These are phyloP conservation scores for Actinia tenebrosa DNA, from an alignment of 64 coral and sea anemone species.

Conservation along the genomic window DNA sequence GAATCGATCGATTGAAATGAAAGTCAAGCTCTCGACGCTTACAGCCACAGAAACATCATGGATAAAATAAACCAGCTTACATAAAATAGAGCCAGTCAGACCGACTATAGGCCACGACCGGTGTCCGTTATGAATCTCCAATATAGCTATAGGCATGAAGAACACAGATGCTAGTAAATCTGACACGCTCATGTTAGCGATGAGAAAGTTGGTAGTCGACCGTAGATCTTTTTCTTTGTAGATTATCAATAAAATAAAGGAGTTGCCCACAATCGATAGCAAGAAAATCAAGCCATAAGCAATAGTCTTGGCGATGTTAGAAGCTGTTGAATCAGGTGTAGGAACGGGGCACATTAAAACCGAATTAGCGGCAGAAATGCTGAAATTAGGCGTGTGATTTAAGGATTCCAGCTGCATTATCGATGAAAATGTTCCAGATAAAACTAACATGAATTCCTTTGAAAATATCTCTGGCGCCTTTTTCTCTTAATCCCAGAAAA, in stretches of 20 bases:
- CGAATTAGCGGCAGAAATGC: background rate
- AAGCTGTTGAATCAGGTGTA: background rate
- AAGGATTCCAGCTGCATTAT: background rate
- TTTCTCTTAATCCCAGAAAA: background rate
- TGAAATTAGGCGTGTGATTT: background rate
- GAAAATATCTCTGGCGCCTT: background rate
- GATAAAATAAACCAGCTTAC: constrained; percentile 30
- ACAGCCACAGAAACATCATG: constrained; percentile 48
- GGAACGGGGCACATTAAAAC: background rate
- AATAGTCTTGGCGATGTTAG: constrained; percentile 15
- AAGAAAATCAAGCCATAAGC: constrained; percentile 38
- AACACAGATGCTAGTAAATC: constrained; percentile 34
- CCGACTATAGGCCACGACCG: constrained; percentile 33
- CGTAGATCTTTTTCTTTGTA: constrained; percentile 32
- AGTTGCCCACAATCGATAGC: constrained; percentile 40
- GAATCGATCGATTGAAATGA: constrained; percentile 36
- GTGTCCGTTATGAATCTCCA: constrained; percentile 27
- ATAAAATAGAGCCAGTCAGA: constrained; percentile 21
- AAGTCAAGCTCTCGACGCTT: constrained; percentile 33
- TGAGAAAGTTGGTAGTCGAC: constrained; percentile 42
- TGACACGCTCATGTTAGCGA: constrained; percentile 50
- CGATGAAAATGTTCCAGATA: too few relatives aligned
- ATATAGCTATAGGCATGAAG: constrained; percentile 35
- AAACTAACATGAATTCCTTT: too few relatives aligned
- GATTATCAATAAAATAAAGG: constrained; percentile 34